Percentiles rank a stretch among this genome's conserved stretches.
Evolutionary conservation across 2,797 vertebrate genomes (phyloP).

Genomic region (Myotis myotis): DNA sequence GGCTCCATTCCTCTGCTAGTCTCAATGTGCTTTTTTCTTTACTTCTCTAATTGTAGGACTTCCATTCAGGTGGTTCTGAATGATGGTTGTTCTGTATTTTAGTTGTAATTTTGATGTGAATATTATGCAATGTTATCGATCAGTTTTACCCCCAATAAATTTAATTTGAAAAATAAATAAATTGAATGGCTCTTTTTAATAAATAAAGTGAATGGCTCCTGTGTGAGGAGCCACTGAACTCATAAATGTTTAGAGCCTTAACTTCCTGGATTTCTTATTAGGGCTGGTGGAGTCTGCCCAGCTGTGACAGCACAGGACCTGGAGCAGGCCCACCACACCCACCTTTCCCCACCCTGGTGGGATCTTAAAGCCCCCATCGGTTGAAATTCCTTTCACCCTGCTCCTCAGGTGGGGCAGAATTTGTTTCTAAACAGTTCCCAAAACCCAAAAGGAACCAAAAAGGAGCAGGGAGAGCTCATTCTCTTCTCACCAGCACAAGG

Average conservation of each 20-base stretch:
- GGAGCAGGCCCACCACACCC: neutral
- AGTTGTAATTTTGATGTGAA: neutral
- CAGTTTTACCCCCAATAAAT: neutral
- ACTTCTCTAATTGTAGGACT: too few species aligned
- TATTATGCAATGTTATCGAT: neutral
- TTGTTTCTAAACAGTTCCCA: neutral
- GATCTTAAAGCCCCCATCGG: neutral
- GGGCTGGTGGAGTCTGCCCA: neutral
- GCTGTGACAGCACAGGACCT: neutral
- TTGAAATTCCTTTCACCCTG: neutral
- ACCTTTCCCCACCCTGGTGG: neutral
- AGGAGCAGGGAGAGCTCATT: neutral
- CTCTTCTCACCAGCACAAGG: neutral
- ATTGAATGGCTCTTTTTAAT: neutral
- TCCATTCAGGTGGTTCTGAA: too few species aligned
- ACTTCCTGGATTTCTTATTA: neutral
- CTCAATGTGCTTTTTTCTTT: too few species aligned
- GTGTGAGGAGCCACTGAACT: neutral
- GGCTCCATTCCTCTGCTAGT: too few species aligned
- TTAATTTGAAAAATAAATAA: neutral
- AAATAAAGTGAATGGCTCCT: neutral
- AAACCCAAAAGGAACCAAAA: neutral
- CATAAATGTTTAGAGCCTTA: neutral
- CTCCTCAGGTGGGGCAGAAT: neutral
- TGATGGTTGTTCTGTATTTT: too few species aligned